Base-by-base conservation (phyloP, 2,888 invertebrate genomes). In the Parnassius orleans region DNA sequence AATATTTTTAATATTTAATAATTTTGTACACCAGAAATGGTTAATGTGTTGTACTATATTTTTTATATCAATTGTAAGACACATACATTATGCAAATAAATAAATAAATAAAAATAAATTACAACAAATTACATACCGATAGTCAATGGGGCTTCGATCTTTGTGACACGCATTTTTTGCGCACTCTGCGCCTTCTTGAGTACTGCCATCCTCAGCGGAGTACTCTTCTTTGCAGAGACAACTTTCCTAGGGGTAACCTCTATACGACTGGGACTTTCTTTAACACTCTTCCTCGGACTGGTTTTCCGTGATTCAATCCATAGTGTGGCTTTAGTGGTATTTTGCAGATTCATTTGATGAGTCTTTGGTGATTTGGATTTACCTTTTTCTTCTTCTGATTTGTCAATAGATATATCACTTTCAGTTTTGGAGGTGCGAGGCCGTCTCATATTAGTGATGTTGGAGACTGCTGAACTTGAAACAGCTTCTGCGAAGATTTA, bases 221-320 rank as follows among this genome's bases (percentile, higher is more conserved):
- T 79, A 60, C 67, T 61, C 65, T 65, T 73, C 57, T 53, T 57
- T 12, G 60, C 60, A 2, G 64, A 53, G 19, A 10, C 5, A 1
- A 53, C 44, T 11, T 24, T 50, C 2, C 57, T n/a, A 1, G 52
- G 57, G 9, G 52, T 57, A 3, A 56, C 47, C 47, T 3, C 57
- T 9, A 5, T 9, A 33, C 65, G 58, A 63, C 5, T 11, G 41
- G n/a, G 62, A 54, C 46, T 66, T 41, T 54, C 71, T 52, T 71
- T 60, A 0, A 77, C 75, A 42, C 72, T 73, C 33, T 56, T 72
- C 56, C 74, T 61, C 0, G 78, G 77, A 24, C 73, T 74, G 3
- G 66, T 61, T 73, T 83, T 83, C 12, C 87, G 73, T 1, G 86
- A 86, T 72, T 86, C 85, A 53, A 87, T 86, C 89, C 89, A 88